Base-by-base conservation (phyloP, 1,140 invertebrate genomes). In the Zaprionus inermis region DNA sequence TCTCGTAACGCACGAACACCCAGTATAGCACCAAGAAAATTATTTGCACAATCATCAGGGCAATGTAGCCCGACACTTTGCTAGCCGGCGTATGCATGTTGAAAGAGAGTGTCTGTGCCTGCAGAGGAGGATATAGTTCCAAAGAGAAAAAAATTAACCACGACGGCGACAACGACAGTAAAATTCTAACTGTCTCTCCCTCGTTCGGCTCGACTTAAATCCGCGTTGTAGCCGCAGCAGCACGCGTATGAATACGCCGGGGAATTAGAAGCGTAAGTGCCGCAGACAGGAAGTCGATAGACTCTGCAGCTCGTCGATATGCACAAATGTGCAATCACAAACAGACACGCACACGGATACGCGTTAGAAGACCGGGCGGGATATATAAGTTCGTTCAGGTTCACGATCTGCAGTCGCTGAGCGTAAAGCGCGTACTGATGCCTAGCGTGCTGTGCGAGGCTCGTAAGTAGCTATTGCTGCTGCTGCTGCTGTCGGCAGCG, bases 1-100 rank as follows among this genome's bases (percentile, higher is more conserved):
- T 82, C 63, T 89, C 80, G 73, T 92, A 92, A 79, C 90, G 91
- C 82, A 92, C 92, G 81, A 91, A 92, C 74, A 92, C 58, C 86
- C 90, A 92, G 79, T 84, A 92, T 59, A 92, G 76, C 30, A 86
- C 75, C 64, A 92, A 74, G 60, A 92, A 89, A 73, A 91, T 79
- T 77, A 92, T 91, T 92, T 92, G 92, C 82, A 92, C 85, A 89
- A 83, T 85, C 75, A 92, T 79, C 70, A 92, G 86, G 79, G 69
- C 76, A 64, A 92, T 63, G 68, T 88, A 92, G 65, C 92, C 92
- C 75, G 91, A 89, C 66, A 91, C 84, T 77, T 91, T 89, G 52
- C 69, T 49, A 56, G 68, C 76, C 64, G 89, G 73, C 63, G 90
- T 85, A 86, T 92, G 91, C 91, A 92, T 92, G 64, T 67, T 78